Base-by-base conservation (phyloP, 2,888 invertebrate genomes). In the Encarsia formosa region DNA sequence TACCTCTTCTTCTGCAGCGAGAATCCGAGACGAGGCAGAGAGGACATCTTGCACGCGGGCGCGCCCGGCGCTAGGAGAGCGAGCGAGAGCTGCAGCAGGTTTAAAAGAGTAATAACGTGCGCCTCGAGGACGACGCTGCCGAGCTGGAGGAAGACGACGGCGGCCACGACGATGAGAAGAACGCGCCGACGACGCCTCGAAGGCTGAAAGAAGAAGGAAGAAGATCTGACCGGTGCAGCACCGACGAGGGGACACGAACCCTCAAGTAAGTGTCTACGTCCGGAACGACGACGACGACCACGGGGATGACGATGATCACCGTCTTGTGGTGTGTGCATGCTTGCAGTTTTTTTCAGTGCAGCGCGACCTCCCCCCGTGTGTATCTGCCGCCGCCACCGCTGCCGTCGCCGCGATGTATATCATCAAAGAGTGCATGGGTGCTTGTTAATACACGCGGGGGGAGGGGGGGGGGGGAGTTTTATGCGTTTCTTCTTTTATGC, bases 31-130 rank as follows among this genome's bases (percentile, higher is more conserved):
- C 16, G 31, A 19, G 20, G 23, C 16, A 35, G 16, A 11, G 16
- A 18, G 26, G 47, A 52, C 52, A 52, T 52, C 38, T 52, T 48
- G 43, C 52, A 48, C 48, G 52, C 52, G 52, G 48, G 47, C 43
- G 52, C 52, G 52, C 52, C 48, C 48, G 52, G 52, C 48, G 48
- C 52, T 48, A 52, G 48, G n/a, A n/a, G n/a, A n/a, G 26, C 26
- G 26, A 26, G 26, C 26, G 6, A 11, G 26, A 11, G 6, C 26
- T 11, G 26, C 26, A 26, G 26, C 26, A 11, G 11, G 26, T 6
- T 11, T 6, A 26, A 8, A 26, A 26, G 6, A 26, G 26, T 11
- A 26, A 6, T 6, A 11, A 6, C 26, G 26, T 11, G 26, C 26
- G 6, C 26, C 26, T 11, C 19, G 8, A 19, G 11, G 34, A n/a